Evolutionary conservation across 2,113 vertebrate species (phyloP), one percentile per base, ranked within the genome.

Genomic region (Psilopogon haemacephalus): DNA sequence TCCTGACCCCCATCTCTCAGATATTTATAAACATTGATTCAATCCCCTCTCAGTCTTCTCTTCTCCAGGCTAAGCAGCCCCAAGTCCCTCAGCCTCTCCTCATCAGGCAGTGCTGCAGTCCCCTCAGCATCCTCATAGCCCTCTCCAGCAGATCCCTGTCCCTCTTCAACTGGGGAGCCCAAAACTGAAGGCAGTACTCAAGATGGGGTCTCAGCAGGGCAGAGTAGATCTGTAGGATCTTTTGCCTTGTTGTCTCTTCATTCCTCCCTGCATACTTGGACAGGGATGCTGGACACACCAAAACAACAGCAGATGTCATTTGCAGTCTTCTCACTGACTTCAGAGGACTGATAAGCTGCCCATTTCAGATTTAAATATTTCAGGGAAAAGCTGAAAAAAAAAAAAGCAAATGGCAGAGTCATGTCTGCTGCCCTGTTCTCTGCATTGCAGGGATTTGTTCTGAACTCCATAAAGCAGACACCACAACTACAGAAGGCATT

Each of bases 381-480:
- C 84, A 44, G 37, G 37, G 90, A 71, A 26, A 71, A 77, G 52
- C n/a, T n/a, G n/a, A n/a, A n/a, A n/a, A n/a, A n/a, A n/a, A n/a
- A n/a, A n/a, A n/a, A n/a, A n/a, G 55, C 50, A 84, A 69, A 55
- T 67, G 85, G 46, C 48, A 91, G 62, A 84, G 44, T 58, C 8
- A 3, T 16, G 77, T 75, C 86, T 84, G 48, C 67, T 6, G 5
- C 48, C 55, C 74, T 75, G 28, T 20, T 86, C 72, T 60, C 85
- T 88, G 84, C 85, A 94, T 30, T 91, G 73, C 93, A 89, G 77
- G 75, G 80, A 76, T 77, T 93, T 86, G 63, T 52, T 94, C 83
- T 2, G 1, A 77, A 69, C 56, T 88, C 64, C 27, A 40, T 8
- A 94, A 73, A 80, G 82, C 35, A 72, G 60, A 77, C 1, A 0